Conservation (phyloP, 2,113 vertebrate genomes). For the Ariopsis seemanni region DNA sequence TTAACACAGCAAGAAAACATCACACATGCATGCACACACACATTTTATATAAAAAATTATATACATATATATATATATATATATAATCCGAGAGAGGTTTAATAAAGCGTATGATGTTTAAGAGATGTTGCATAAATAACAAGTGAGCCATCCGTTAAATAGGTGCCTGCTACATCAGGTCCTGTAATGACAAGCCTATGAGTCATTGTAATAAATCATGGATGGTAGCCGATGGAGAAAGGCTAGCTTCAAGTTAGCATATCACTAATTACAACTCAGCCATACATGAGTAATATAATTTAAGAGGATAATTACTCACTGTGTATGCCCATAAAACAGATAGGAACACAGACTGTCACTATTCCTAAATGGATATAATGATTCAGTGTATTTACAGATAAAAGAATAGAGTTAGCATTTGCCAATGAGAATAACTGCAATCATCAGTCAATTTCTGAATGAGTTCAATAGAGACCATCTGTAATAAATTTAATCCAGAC, state of each 20-base stretch:
- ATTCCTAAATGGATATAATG: not conserved
- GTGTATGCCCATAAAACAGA: slow-evolving; percentile 37
- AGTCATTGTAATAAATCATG: slow-evolving; percentile 36
- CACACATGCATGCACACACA: too few relatives aligned
- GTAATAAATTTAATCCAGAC: not conserved
- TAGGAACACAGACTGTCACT: slow-evolving; percentile 35
- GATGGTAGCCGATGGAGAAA: slow-evolving; percentile 25
- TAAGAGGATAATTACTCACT: slow-evolving; percentile 36
- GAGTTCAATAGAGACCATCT: not conserved
- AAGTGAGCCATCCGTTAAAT: slow-evolving; percentile 3
- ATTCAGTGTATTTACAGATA: not conserved
- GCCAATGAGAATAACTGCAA: not conserved
- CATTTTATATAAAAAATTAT: too few relatives aligned
- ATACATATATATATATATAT: too few relatives aligned
- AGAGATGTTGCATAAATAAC: slow-evolving; percentile 13
- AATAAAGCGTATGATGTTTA: not conserved
- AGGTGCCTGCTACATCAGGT: slow-evolving; percentile 20
- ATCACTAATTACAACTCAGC: slow-evolving; percentile 39
- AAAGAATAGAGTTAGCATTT: not conserved
- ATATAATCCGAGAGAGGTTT: not conserved
- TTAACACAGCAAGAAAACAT: not conserved
- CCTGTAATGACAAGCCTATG: slow-evolving; percentile 7
- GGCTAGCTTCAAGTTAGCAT: slow-evolving; percentile 37
- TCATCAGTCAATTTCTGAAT: not conserved
- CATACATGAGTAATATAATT: slow-evolving; percentile 35